These are phyloP conservation scores for Neuroterus valhalla DNA, from an alignment of 1,140 invertebrate genomes.

Conservation along the genomic window DNA sequence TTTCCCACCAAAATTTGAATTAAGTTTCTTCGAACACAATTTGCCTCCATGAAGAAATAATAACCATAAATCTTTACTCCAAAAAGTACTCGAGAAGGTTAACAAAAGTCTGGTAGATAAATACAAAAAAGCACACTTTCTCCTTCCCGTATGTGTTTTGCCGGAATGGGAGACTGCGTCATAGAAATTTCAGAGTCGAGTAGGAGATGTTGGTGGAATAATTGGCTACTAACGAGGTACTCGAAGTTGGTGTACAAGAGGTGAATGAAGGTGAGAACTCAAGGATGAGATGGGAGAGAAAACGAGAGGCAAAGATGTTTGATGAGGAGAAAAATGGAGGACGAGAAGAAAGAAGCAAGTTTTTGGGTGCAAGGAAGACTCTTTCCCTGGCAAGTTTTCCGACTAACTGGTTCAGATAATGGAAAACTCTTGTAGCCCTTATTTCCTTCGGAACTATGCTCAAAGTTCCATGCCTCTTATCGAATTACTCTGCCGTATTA, in stretches of 20 bases:
- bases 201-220: slow-evolving; percentile 42
- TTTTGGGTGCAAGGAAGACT: slow-evolving; percentile 24
- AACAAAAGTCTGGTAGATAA: background rate
- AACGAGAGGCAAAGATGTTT: background rate
- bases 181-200: slow-evolving; percentile 32
- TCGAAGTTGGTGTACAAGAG: slow-evolving; percentile 39
- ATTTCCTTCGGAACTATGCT: slow-evolving; percentile 46
- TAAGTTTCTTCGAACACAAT: too few relatives aligned
- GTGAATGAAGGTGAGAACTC: background rate
- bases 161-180: slow-evolving; percentile 30
- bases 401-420: slow-evolving; percentile 50
- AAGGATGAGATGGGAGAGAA: slow-evolving; percentile 1
- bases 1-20: too few relatives aligned
- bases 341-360: background rate
- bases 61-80: too few relatives aligned
- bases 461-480: slow-evolving; percentile 41
- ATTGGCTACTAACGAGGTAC: slow-evolving; percentile 53
- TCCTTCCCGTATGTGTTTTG: slow-evolving; percentile 18
- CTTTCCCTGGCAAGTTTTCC: slow-evolving; percentile 45
- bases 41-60: too few relatives aligned
- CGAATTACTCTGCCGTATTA: slow-evolving; percentile 42
- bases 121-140: background rate
- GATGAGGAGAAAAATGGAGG: slow-evolving; percentile 4
- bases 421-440: slow-evolving; percentile 57
- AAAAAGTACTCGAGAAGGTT: too few relatives aligned